Evolutionary conservation across 2,797 vertebrate species (phyloP).

Genomic region (Zenarchopterus dispar): DNA sequence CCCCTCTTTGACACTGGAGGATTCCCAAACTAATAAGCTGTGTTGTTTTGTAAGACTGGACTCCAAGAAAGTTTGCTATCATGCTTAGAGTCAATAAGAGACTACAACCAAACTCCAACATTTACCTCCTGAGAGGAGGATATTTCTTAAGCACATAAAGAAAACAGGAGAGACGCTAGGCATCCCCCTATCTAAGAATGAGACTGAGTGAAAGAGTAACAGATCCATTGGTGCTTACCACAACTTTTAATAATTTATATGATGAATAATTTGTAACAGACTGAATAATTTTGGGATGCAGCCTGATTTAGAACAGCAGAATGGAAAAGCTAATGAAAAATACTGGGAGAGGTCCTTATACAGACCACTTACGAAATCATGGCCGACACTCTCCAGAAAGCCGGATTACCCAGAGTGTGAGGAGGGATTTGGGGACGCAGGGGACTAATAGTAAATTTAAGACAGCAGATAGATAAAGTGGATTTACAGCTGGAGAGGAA

Average conservation of each 20-base stretch:
- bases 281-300: conserved; percentile 35
- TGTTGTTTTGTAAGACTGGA: conserved; percentile 15
- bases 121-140: neutral
- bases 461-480: conserved; percentile 49
- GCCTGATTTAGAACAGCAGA: conserved; percentile 53
- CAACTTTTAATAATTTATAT: conserved; percentile 42
- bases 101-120: neutral
- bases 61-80: conserved; percentile 18
- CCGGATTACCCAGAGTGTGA: conserved; percentile 39
- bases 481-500: conserved; percentile 50
- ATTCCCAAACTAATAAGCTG: conserved; percentile 18
- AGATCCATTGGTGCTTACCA: neutral
- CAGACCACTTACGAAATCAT: conserved; percentile 21
- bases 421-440: conserved; percentile 24
- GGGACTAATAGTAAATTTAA: conserved; percentile 38
- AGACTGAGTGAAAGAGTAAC: conserved; percentile 6
- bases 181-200: neutral
- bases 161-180: conserved; percentile 2
- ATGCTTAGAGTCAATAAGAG: conserved; percentile 22
- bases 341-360: conserved; percentile 56
- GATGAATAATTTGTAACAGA: conserved; percentile 65
- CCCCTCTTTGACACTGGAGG: neutral
- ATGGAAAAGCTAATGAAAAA: conserved; percentile 44
- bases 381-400: conserved; percentile 21
- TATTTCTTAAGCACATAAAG: conserved; percentile 13